Percentiles rank a stretch among this genome's conserved stretches.
Evolutionary conservation across 2,797 vertebrate species (phyloP).

Genomic region (Australoheros facetus): DNA sequence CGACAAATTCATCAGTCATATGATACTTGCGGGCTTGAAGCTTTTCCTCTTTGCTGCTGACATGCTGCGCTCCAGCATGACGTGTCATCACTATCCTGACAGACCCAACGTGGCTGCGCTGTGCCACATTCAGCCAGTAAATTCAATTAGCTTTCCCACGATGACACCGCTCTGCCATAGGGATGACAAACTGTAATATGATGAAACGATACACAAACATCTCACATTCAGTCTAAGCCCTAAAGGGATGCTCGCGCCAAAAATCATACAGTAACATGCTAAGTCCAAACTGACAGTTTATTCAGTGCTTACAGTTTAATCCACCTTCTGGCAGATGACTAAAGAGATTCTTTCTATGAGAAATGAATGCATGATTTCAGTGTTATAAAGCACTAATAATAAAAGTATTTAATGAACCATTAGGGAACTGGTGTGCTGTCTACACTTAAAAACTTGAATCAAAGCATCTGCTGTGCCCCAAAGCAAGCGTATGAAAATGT

Average conservation of each 20-base stretch:
- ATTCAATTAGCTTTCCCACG: slow-evolving; percentile 77
- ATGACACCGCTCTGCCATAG: slow-evolving; percentile 57
- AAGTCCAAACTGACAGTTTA: slow-evolving; percentile 60
- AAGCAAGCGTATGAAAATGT: neutral
- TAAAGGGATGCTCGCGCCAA: slow-evolving; percentile 50
- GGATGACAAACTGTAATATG: slow-evolving; percentile 66
- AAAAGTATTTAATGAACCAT: neutral
- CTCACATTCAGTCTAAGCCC: slow-evolving; percentile 62
- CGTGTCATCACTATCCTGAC: slow-evolving; percentile 62
- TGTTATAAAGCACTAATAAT: neutral
- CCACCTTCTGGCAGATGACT: neutral
- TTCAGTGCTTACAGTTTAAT: slow-evolving; percentile 8
- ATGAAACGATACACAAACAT: slow-evolving; percentile 70
- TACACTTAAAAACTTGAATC: neutral
- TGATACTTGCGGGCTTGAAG: slow-evolving; percentile 61
- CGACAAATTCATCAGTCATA: slow-evolving; percentile 76
- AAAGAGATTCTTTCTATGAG: neutral
- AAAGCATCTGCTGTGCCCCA: too few relatives aligned
- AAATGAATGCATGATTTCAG: neutral
- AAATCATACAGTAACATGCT: slow-evolving; percentile 53
- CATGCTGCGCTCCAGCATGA: slow-evolving; percentile 56
- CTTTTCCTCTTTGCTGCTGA: slow-evolving; percentile 53
- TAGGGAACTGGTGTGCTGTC: neutral
- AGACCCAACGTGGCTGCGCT: slow-evolving; percentile 50
- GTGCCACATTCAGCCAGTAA: slow-evolving; percentile 58